Percentiles rank a stretch among this genome's conserved stretches.
phyloP scores from a whole-genome alignment of 2,113 vertebrate species.

The Pyrgilauda ruficollis region DNA sequence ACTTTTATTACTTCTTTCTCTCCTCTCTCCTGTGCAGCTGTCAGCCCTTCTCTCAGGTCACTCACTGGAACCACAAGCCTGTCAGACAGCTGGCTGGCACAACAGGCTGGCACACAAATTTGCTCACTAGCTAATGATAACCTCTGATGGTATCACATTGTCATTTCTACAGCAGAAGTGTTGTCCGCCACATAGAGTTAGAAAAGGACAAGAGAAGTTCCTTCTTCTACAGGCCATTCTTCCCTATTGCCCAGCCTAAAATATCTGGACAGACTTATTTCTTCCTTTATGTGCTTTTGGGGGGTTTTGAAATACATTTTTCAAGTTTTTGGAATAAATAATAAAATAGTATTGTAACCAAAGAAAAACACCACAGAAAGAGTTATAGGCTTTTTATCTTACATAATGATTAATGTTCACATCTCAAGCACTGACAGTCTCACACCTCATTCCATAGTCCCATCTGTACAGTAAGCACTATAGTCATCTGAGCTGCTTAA shows the following conservation, averaged over 20 bases:
- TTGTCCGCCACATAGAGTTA: rapidly evolving
- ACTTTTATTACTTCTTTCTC: not conserved
- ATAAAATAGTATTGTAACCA: not conserved
- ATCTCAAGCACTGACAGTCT: not conserved
- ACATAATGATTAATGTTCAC: not conserved
- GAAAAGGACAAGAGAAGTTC: not conserved
- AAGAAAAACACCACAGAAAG: not conserved
- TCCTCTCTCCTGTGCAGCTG: not conserved
- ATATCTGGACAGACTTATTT: not conserved
- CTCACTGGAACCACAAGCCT: not conserved
- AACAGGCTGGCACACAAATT: not conserved
- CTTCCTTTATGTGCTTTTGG: not conserved
- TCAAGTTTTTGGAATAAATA: not conserved
- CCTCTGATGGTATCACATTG: not conserved
- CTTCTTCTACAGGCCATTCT: not conserved
- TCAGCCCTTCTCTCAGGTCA: not conserved
- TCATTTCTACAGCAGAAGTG: not conserved
- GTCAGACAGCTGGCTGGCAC: not conserved
- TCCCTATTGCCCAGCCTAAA: not conserved
- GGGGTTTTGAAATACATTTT: not conserved
- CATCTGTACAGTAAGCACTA: not conserved
- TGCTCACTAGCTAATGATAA: rapidly evolving
- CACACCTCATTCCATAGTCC: not conserved
- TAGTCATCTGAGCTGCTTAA: not conserved
- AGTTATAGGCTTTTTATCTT: not conserved